Base-by-base conservation (phyloP, 1,140 invertebrate species). In the Nasonia giraulti region DNA sequence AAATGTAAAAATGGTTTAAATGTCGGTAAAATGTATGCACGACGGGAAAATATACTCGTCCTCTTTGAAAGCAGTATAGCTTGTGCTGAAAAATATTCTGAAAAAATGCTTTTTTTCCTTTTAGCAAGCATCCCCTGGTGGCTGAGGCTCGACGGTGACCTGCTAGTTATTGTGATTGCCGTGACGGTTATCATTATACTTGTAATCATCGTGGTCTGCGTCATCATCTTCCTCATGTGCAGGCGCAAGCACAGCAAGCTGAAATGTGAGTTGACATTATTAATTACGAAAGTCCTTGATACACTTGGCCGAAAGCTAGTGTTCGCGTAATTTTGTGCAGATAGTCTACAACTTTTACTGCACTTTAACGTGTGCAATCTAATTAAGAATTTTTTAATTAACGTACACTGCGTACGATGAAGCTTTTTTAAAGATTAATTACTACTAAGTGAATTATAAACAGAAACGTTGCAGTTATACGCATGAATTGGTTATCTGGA, bases 191-290 rank as follows among this genome's bases (percentile, higher is more conserved):
- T 95, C 6, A 93, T 97, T 62, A 94, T 98, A 75, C 91, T 98
- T 74, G 94, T 97, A 85, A 95, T 97, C 74, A 94, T 97, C 75
- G 95, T 98, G 82, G 95, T 97, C 84, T 97, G 96, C 92, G 95
- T 97, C 89, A 95, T 97, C 87, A 96, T 98, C 89, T 96, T 97
- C 89, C 95, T 97, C 89, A 95, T 97, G 85, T 97, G 97, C 91
- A 94, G 96, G 84, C 94, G 96, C 82, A 96, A 96, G 92, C 94
- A 96, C 86, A 95, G 95, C 80, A 95, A 96, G 88, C 96, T 96
- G 89, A 97, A 98, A 96, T 97, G 97, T 98, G 94, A 97, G 97
- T 97, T 87, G 23, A 75, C 47, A 7, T n/a, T 20, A 69, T 83
- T 50, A 33, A 10, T 82, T 55, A 69, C 27, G 31, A 73, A 81